Evolutionary conservation across 2,888 invertebrate species (phyloP), one percentile per base, ranked within the genome.

Genomic region (Pterostichus madidus): DNA sequence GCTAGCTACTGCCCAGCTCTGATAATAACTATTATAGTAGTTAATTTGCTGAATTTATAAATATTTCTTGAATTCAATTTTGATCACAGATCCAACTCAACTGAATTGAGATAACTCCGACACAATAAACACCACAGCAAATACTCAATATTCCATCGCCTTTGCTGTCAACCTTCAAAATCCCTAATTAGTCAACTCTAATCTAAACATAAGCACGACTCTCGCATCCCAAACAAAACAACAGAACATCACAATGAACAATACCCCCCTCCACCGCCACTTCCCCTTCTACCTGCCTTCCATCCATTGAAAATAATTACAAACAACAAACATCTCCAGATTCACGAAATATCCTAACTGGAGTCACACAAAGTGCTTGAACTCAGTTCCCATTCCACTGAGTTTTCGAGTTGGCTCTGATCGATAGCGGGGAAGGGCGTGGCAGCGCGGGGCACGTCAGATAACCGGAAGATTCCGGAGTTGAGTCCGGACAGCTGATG

Each of bases 361-460:
- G 39, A 39, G 39, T 8, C 10, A 52, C 56, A 56, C 56, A 56
- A 17, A 17, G 56, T 56, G 56, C 56, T 56, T 56, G 56, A 56
- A 64, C 64, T 17, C 44, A 15, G 35, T 71, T 44, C 17, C 17
- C 68, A 13, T 35, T 71, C 68, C 2, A 13, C 44, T 71, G 44
- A 71, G 35, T 64, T 64, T 64, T 71, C 44, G 17, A 56, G 56
- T 56, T 71, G 44, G 68, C 68, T 31, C 68, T 71, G 68, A 71
- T 71, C 68, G 68, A 71, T 71, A 71, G 39, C 68, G 44, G 17
- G 56, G 15, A 71, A 17, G 68, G 68, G 68, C 68, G 68, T 71
- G 68, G 68, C 68, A 15, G 68, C 15, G 44, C 68, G 44, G 68
- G 64, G 68, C 10, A 39, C 64, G 64, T 71, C 17, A 71, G 68